Evolutionary conservation across 92 coral and sea anemone species (phyloP).

Genomic region (Parazoanthus swiftii): DNA sequence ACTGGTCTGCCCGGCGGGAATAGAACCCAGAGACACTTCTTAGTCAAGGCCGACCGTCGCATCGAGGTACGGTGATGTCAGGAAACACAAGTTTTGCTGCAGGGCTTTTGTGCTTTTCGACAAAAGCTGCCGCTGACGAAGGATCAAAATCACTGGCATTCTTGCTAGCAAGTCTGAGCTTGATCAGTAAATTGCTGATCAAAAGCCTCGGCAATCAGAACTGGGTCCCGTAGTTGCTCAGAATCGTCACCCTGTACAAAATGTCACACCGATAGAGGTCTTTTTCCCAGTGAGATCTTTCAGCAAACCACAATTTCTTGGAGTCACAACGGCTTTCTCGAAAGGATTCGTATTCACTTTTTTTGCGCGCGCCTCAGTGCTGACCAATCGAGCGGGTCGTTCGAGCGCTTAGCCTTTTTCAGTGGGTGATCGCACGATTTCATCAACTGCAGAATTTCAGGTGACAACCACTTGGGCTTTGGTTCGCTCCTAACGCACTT

Average conservation of each 20-base stretch:
- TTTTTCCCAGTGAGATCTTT: conserved; percentile 40
- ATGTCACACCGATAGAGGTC: neutral
- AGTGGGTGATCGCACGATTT: conserved; percentile 9
- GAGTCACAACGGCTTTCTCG: conserved; percentile 39
- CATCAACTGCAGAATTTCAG: conserved; percentile 44
- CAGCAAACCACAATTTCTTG: conserved; percentile 46
- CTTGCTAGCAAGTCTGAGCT: conserved; percentile 30
- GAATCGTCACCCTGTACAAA: neutral
- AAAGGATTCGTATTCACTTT: conserved; percentile 44
- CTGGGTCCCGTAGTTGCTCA: conserved; percentile 15
- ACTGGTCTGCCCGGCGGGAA: too few species aligned
- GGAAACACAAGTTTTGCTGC: conserved; percentile 32
- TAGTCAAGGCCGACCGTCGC: too few species aligned
- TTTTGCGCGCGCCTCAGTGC: conserved; percentile 38
- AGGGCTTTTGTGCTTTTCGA: conserved; percentile 24
- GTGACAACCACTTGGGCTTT: conserved; percentile 49
- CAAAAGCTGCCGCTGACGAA: conserved; percentile 23
- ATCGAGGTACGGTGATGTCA: neutral
- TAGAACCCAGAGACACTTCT: too few species aligned
- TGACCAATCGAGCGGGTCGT: conserved; percentile 43
- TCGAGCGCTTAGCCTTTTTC: conserved; percentile 40
- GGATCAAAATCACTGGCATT: conserved; percentile 8
- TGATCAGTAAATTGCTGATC: neutral
- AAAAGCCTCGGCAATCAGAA: conserved; percentile 9
- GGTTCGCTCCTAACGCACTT: conserved; percentile 18